A percentile compares a stretch with the other conserved stretches of the same genome.
phyloP scores from a whole-genome alignment of 2,888 invertebrate species.

The Chrysolina americana region DNA sequence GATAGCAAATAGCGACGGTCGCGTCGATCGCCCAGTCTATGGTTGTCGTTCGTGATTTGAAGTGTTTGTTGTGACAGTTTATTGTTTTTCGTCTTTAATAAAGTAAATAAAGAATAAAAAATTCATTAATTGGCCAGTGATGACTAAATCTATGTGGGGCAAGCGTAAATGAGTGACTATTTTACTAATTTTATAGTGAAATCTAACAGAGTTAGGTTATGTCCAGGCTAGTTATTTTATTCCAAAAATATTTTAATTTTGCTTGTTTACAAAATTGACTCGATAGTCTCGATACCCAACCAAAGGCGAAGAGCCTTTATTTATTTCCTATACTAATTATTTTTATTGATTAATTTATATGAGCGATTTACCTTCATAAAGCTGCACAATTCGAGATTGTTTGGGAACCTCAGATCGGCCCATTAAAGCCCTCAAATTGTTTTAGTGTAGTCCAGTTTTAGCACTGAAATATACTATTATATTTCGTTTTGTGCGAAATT shows the following conservation, averaged over 20 bases:
- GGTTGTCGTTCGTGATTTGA: background rate
- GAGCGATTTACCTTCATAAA: conserved; percentile 24
- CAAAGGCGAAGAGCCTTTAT: background rate
- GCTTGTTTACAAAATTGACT: conserved; percentile 29
- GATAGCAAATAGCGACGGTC: too few species aligned
- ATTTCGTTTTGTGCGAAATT: background rate
- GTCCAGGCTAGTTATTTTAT: conserved; percentile 37
- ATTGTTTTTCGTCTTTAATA: background rate
- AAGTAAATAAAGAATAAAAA: background rate
- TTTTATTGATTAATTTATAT: conserved; percentile 39
- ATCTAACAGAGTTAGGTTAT: conserved; percentile 44
- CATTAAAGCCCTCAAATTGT: conserved; percentile 36
- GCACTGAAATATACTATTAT: conserved; percentile 19
- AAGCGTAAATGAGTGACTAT: conserved; percentile 7
- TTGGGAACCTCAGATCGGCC: conserved; percentile 47
- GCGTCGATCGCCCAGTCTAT: too few species aligned
- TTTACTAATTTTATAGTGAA: conserved; percentile 24
- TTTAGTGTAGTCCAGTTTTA: conserved; percentile 25
- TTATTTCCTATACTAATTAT: conserved; percentile 23
- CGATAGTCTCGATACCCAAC: background rate
- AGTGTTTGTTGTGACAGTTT: conserved; percentile 18
- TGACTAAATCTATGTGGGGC: background rate
- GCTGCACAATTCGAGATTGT: conserved; percentile 33
- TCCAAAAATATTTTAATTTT: conserved; percentile 22
- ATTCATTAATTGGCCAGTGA: background rate